Evolutionary conservation across 2,113 vertebrate genomes (phyloP).

Genomic region (Corythaixoides concolor): DNA sequence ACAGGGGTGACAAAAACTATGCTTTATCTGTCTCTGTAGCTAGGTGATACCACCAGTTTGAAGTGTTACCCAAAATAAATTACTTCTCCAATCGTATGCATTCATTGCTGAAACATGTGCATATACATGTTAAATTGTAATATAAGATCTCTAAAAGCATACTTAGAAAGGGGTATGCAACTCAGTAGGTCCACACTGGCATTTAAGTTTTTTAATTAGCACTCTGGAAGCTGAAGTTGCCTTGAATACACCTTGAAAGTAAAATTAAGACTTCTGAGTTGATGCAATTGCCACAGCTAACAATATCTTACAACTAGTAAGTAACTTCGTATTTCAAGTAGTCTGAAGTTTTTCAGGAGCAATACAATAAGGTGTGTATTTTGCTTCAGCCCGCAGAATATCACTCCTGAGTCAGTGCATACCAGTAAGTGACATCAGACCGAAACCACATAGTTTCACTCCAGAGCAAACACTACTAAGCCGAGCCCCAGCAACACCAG

Average conservation of each 20-base stretch:
- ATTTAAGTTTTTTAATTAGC: neutral
- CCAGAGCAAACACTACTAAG: neutral
- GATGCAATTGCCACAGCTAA: neutral
- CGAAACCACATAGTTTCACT: conserved; percentile 79
- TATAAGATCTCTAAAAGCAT: neutral
- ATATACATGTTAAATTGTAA: fast-evolving
- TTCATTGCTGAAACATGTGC: fast-evolving
- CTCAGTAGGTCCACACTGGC: fast-evolving
- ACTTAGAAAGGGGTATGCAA: neutral
- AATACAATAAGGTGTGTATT: neutral
- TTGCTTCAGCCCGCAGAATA: neutral
- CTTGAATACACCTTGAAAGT: neutral
- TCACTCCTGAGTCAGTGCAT: neutral
- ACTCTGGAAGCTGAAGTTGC: neutral
- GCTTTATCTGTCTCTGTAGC: neutral
- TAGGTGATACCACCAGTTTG: neutral
- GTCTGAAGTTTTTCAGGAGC: fast-evolving
- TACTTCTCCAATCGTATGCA: fast-evolving
- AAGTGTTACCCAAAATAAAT: neutral
- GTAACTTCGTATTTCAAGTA: neutral
- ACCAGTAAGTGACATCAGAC: conserved; percentile 72
- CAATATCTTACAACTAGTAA: neutral
- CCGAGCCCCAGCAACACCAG: neutral
- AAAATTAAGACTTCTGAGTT: fast-evolving
- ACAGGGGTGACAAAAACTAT: fast-evolving